Base-by-base conservation (phyloP, 1,140 invertebrate genomes). In the Drosophila subpulchrella region DNA sequence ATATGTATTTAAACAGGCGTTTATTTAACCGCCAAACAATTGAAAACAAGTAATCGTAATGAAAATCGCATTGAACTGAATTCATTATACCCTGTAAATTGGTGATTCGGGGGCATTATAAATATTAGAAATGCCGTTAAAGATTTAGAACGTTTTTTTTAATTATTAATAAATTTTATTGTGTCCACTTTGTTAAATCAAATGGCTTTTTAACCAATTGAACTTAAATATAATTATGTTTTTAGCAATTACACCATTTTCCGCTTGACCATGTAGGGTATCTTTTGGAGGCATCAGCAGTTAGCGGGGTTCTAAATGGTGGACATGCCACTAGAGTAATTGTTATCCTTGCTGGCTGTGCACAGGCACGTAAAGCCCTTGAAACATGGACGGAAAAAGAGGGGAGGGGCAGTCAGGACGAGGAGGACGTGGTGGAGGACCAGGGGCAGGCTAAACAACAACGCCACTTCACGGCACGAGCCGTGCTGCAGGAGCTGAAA, bases 341-440 rank as follows among this genome's bases (percentile, higher is more conserved):
- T 88, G 83, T 88, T 88, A 88, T 88, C 83, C 83, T 80, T 68
- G 80, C 76, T 84, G 73, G 65, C 76, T 77, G 79, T 88, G 83
- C 83, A 58, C 84, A 84, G 84, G 80, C 83, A 88, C 83, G 83
- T 82, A 81, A 76, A 59, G 63, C 47, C 54, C 76, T 78, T 57
- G 51, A 72, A 63, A 48, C 77, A 44, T 44, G 63, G 30, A 56
- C n/a, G 39, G 39, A 46, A 41, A 12, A 44, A 53, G 59, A 39
- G 44, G 34, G 44, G 6, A 27, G 15, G n/a, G n/a, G 24, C 15
- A n/a, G 27, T n/a, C 17, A 20, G 17, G 32, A 34, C n/a, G 38
- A 48, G 47, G 56, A 38, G 59, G n/a, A n/a, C n/a, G n/a, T n/a
- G n/a, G n/a, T n/a, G n/a, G 56, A 61, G 62, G 11, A 47, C 27